Percentiles rank a stretch among this genome's conserved stretches.
phyloP scores from a whole-genome alignment of 92 coral and sea anemone species.

The Epizoanthus stellaris region DNA sequence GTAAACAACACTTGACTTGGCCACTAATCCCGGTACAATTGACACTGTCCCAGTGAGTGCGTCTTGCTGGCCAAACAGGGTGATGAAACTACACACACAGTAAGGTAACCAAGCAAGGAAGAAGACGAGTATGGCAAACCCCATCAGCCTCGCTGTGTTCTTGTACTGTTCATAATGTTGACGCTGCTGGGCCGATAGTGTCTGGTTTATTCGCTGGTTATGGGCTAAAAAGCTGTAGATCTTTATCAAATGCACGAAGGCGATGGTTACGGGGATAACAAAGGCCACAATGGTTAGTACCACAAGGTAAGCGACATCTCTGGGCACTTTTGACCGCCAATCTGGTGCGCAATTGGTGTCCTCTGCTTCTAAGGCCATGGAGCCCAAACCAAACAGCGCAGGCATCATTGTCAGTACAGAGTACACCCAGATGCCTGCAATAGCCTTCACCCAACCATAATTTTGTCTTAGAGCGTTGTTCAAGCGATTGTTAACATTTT shows the following conservation, averaged over 20 bases:
- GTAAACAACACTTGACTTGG: constrained; percentile 58
- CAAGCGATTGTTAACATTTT: constrained; percentile 1
- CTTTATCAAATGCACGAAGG: constrained; percentile 1
- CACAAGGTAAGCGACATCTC: constrained; percentile 33
- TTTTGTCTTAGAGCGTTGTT: background rate
- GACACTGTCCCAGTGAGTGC: constrained; percentile 28
- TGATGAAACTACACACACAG: constrained; percentile 42
- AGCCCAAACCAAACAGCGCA: constrained; percentile 46
- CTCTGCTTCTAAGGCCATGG: constrained; percentile 49
- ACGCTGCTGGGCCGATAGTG: background rate
- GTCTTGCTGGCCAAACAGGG: constrained; percentile 29
- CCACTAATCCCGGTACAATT: constrained; percentile 46
- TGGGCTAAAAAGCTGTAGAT: constrained; percentile 28
- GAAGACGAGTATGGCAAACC: constrained; percentile 10
- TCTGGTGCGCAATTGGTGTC: constrained; percentile 61
- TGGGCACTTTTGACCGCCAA: constrained; percentile 45
- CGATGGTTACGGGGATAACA: constrained; percentile 35
- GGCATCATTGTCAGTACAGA: constrained; percentile 49
- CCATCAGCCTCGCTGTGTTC: constrained; percentile 35
- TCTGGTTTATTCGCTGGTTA: background rate
- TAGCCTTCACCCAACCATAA: background rate
- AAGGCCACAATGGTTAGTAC: constrained; percentile 22
- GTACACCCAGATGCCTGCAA: constrained; percentile 44
- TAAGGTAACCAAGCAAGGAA: constrained; percentile 52
- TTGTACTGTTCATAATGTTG: constrained; percentile 20